These are phyloP conservation scores for Tinea trinotella DNA, from an alignment of 2,888 invertebrate genomes.

Conservation along the genomic window DNA sequence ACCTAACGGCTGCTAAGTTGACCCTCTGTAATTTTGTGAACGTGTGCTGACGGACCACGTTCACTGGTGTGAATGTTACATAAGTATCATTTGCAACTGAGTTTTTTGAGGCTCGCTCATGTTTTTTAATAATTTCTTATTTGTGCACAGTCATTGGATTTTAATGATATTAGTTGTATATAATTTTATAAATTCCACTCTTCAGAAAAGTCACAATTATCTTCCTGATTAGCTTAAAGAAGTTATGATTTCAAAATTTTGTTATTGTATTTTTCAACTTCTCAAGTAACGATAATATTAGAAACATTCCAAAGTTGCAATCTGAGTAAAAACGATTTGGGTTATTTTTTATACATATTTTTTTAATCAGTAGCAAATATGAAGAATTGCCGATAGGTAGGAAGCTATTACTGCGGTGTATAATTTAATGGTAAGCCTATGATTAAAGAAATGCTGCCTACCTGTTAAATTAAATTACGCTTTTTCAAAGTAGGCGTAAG, in stretches of 20 bases:
- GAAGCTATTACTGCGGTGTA: conserved; percentile 59
- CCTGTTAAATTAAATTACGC: conserved; percentile 73
- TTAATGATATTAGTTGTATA: conserved; percentile 43
- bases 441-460: conserved; percentile 68
- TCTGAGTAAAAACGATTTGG: background rate
- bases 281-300: too few relatives aligned
- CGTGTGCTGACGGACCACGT: conserved; percentile 42
- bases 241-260: background rate
- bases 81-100: conserved; percentile 18
- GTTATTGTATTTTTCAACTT: background rate
- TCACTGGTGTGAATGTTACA: conserved; percentile 29
- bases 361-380: conserved; percentile 61
- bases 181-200: background rate
- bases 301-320: background rate
- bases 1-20: conserved; percentile 65
- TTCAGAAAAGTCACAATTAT: background rate
- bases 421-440: conserved; percentile 67
- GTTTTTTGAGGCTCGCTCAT: conserved; percentile 34
- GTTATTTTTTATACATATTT: conserved; percentile 5
- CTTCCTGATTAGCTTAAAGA: background rate
- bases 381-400: conserved; percentile 67
- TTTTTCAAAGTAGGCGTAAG: conserved; percentile 61
- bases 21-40: conserved; percentile 59
- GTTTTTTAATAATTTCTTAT: conserved; percentile 52
- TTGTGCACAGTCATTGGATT: conserved; percentile 56